These are phyloP conservation scores for Papilio machaon DNA, from an alignment of 1,140 invertebrate species.

Conservation along the genomic window DNA sequence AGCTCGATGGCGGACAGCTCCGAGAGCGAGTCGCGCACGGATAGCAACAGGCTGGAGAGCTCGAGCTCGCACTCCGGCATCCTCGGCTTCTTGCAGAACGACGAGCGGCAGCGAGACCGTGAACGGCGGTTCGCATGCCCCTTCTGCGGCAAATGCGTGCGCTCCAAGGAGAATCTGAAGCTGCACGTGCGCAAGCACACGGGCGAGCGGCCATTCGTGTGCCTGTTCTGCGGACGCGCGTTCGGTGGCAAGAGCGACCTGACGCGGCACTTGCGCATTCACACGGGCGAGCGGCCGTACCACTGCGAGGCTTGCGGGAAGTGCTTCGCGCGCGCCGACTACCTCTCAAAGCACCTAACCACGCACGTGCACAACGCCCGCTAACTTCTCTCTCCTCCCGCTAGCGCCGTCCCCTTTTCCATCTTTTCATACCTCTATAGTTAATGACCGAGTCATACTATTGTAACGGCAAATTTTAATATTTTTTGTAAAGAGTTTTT, in stretches of 20 bases:
- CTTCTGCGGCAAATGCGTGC: constrained; percentile 94
- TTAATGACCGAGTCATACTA: constrained; percentile 71
- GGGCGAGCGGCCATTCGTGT: constrained; percentile 93
- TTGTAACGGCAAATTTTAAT: constrained; percentile 75
- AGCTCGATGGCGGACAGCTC: constrained; percentile 80
- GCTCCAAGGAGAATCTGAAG: constrained; percentile 94
- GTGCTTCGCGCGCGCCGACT: constrained; percentile 94
- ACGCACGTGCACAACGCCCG: constrained; percentile 91
- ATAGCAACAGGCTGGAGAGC: constrained; percentile 68
- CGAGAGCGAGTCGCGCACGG: constrained; percentile 71
- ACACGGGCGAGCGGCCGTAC: constrained; percentile 93
- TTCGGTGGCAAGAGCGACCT: constrained; percentile 94
- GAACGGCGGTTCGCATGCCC: constrained; percentile 91
- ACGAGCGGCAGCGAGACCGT: constrained; percentile 86
- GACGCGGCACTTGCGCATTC: constrained; percentile 92
- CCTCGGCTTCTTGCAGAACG: constrained; percentile 85
- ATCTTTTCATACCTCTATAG: constrained; percentile 70
- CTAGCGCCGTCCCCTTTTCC: constrained; percentile 65
- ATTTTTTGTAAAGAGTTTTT: constrained; percentile 79
- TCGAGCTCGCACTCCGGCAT: constrained; percentile 84
- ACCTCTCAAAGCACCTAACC: constrained; percentile 94
- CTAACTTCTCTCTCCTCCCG: constrained; percentile 53
- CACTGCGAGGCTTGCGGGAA: constrained; percentile 96
- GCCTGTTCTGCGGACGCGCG: constrained; percentile 92
- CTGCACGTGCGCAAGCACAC: constrained; percentile 94